These are phyloP conservation scores for Anagrus nilaparvatae DNA, from an alignment of 1,140 invertebrate genomes.

Conservation along the genomic window DNA sequence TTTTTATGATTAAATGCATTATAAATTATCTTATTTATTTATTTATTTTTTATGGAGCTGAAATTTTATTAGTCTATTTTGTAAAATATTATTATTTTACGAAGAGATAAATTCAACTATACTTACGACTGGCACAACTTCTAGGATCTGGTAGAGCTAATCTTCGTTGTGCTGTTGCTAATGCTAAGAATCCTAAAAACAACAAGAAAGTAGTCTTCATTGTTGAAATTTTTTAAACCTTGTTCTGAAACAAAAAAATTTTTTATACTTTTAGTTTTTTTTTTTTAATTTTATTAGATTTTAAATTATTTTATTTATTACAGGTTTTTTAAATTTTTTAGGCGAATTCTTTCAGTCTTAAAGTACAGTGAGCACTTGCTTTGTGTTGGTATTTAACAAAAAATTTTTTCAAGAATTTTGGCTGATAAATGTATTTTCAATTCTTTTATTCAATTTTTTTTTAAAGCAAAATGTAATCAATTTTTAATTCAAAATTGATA, in stretches of 20 bases:
- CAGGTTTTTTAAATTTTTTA: not conserved
- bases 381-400: too few species aligned
- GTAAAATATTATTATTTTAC: constrained; percentile 1
- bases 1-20: too few species aligned
- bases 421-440: too few species aligned
- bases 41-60: not conserved
- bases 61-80: not conserved
- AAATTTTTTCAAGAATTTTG: too few species aligned
- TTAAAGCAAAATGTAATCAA: too few species aligned
- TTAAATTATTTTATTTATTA: not conserved
- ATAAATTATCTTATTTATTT: not conserved
- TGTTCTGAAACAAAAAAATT: not conserved
- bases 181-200: constrained; percentile 53
- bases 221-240: constrained; percentile 5
- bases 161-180: constrained; percentile 68
- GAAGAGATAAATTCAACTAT: too few species aligned
- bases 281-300: constrained; percentile 3
- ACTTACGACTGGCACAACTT: constrained; percentile 79
- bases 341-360: not conserved
- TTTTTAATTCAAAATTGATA: too few species aligned
- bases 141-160: constrained; percentile 77
- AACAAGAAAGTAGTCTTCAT: constrained; percentile 48
- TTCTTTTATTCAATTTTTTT: too few species aligned
- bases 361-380: constrained; percentile 2
- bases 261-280: not conserved